phyloP scores from a whole-genome alignment of 2,888 invertebrate genomes.

The Rhorus exstirpatorius region DNA sequence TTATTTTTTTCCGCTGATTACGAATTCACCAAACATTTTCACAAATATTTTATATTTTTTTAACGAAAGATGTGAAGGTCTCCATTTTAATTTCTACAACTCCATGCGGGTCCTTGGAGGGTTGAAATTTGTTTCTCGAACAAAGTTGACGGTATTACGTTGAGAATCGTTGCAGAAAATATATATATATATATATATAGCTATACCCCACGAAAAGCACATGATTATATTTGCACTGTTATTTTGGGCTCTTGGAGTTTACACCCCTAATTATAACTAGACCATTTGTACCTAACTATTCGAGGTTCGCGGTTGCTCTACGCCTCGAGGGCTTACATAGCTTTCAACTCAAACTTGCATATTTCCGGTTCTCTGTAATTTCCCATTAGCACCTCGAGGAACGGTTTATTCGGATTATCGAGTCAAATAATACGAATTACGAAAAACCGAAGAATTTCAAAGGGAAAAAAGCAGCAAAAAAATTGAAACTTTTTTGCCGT shows the following conservation, averaged over 20 bases:
- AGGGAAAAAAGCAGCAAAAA: too few relatives aligned
- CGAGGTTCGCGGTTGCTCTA: slow-evolving; percentile 19
- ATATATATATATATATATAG: too few relatives aligned
- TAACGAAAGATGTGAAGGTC: background rate
- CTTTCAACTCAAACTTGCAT: slow-evolving; percentile 45
- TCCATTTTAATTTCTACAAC: background rate
- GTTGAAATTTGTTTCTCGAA: background rate
- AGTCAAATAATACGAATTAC: background rate
- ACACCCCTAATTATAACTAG: slow-evolving; percentile 23
- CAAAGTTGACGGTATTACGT: slow-evolving; percentile 8
- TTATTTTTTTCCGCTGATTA: background rate
- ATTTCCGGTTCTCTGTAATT: slow-evolving; percentile 14
- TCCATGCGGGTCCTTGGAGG: background rate
- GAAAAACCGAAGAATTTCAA: background rate
- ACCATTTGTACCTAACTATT: slow-evolving; percentile 34
- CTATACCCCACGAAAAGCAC: background rate
- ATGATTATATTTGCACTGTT: slow-evolving; percentile 14
- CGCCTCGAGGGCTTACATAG: slow-evolving; percentile 53
- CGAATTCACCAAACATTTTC: background rate
- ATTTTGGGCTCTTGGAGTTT: slow-evolving; percentile 17
- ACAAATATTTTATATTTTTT: background rate
- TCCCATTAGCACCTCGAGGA: slow-evolving; percentile 33
- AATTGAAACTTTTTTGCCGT: too few relatives aligned
- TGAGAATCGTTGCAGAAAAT: slow-evolving; percentile 9
- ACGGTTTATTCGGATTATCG: background rate